Evolutionary conservation across 2,797 vertebrate species (phyloP).

Genomic region (Notamacropus eugenii): DNA sequence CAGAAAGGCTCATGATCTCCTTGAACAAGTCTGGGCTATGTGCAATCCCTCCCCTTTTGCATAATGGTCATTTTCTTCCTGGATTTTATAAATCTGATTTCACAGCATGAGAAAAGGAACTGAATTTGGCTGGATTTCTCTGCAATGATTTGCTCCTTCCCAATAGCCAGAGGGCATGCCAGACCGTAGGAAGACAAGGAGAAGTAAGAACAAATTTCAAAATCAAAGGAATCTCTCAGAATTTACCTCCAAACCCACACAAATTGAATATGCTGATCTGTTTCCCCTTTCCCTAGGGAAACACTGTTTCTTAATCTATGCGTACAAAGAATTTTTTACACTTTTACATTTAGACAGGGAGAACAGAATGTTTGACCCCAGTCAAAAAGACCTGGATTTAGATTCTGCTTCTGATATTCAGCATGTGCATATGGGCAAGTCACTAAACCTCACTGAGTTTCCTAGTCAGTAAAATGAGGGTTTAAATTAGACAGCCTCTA

Average conservation of each 20-base stretch:
- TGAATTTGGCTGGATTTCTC: conserved; percentile 51
- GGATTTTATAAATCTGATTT: conserved; percentile 62
- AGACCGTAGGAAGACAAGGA: conserved; percentile 27
- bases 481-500: neutral
- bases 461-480: neutral
- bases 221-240: conserved; percentile 43
- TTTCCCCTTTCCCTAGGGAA: neutral
- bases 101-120: conserved; percentile 58
- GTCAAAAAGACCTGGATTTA: neutral
- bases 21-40: conserved; percentile 24
- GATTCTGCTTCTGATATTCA: neutral
- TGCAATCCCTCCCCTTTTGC: conserved; percentile 44
- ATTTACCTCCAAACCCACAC: neutral
- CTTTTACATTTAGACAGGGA: neutral
- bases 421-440: neutral
- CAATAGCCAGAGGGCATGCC: conserved; percentile 10
- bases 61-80: conserved; percentile 61
- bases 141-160: conserved; percentile 48
- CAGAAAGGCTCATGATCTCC: neutral
- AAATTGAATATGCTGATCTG: conserved; percentile 12
- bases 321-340: neutral
- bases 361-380: neutral
- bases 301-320: conserved; percentile 20
- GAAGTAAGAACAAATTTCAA: conserved; percentile 34
- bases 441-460: neutral